Percentiles rank a stretch among this genome's conserved stretches.
These are phyloP conservation scores for Oreochromis spilurus DNA, from an alignment of 2,113 vertebrate genomes.

Conservation along the genomic window DNA sequence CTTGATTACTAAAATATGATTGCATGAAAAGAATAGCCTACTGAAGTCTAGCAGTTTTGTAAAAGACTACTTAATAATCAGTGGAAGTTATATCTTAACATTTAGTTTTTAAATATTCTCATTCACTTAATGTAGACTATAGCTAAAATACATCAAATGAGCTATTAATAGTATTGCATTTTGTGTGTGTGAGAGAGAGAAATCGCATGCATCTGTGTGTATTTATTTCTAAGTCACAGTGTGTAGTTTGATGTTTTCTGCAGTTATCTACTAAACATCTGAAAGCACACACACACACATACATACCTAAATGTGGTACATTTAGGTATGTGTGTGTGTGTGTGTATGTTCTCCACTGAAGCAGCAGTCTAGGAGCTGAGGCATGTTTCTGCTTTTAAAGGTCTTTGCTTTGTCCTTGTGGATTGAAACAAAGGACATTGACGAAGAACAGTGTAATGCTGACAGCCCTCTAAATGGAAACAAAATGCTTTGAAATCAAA, in stretches of 20 bases:
- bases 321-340: not conserved
- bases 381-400: not conserved
- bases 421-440: conserved; percentile 24
- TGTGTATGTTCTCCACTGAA: not conserved
- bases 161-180: not conserved
- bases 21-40: not conserved
- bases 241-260: not conserved
- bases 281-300: not conserved
- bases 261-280: not conserved
- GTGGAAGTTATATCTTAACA: not conserved
- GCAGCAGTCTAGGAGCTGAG: not conserved
- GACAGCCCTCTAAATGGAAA: not conserved
- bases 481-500: not conserved
- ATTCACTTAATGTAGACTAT: not conserved
- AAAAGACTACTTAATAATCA: not conserved
- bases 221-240: not conserved
- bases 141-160: not conserved
- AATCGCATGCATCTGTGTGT: not conserved
- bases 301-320: not conserved
- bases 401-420: conserved; percentile 31
- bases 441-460: not conserved
- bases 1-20: not conserved
- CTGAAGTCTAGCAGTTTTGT: not conserved
- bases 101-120: not conserved
- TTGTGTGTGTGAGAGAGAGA: not conserved